These are phyloP conservation scores for Oncorhynchus gorbuscha DNA, from an alignment of 2,113 vertebrate species.

Conservation along the genomic window DNA sequence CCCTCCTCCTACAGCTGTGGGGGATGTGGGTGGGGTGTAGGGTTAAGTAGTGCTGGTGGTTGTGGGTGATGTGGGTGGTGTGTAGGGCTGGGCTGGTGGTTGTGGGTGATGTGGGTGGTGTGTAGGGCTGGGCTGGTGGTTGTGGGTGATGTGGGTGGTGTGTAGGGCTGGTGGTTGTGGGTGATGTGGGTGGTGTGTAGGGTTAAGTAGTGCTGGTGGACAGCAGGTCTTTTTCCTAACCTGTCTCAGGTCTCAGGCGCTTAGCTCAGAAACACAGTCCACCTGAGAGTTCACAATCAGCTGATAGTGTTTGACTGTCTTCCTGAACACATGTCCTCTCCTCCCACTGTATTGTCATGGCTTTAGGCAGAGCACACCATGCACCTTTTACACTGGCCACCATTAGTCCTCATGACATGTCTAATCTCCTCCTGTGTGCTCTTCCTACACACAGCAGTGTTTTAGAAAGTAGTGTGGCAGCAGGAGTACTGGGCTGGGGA, in stretches of 20 bases:
- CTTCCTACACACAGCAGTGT: neutral
- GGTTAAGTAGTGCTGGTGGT: neutral
- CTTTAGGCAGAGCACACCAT: neutral
- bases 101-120: too few relatives aligned
- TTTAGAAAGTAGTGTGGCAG: neutral
- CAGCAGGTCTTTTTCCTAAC: neutral
- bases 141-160: too few relatives aligned
- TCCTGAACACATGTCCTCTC: neutral
- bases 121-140: too few relatives aligned
- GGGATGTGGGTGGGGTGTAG: too few relatives aligned
- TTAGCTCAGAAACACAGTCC: neutral
- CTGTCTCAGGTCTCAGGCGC: neutral
- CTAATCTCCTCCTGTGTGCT: neutral
- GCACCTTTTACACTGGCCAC: neutral
- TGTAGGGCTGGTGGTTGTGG: neutral
- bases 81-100: neutral
- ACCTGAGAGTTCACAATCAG: neutral
- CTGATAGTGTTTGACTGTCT: neutral
- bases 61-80: too few relatives aligned
- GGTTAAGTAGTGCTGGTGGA: neutral
- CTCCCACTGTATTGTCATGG: neutral
- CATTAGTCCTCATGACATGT: neutral
- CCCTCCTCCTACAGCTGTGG: too few relatives aligned
- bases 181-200: too few relatives aligned
- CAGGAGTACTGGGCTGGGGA: too few relatives aligned